Base-by-base conservation (phyloP, 2,888 invertebrate genomes). In the Epinotia ramella region DNA sequence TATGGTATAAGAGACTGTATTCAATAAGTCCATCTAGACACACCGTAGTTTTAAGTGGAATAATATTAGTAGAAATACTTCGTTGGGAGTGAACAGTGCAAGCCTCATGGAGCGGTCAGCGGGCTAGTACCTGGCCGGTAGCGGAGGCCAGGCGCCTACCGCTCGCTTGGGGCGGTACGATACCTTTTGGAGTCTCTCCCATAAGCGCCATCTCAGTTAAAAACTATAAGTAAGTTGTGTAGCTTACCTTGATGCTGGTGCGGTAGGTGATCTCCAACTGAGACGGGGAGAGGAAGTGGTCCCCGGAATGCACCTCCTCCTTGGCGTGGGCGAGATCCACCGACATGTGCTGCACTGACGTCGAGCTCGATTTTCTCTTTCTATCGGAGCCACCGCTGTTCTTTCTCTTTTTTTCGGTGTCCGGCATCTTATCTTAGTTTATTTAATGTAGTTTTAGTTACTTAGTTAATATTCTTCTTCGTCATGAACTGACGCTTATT, bases 181-280 rank as follows among this genome's bases (percentile, higher is more conserved):
- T 40, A 40, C 6, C 33, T 7, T 33, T 33, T 9, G 40, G 7
- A 1, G 40, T 40, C 9, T 1, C 40, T 9, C 40, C 40, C 40
- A 7, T 33, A 33, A 6, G 40, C 40, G 40, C 40, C 40, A 9
- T 40, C 40, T 40, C 40, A 40, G 40, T 40, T 28, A 28, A 40
- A 1, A 2, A 40, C 40, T 9, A 40, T 40, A 1, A 40, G 40
- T 9, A 40, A 40, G 49, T 49, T 13, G 4, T 49, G 5, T 13
- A 16, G 13, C 49, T 49, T 40, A 56, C 87, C 49, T 83, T 82
- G 13, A 94, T 73, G 81, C 92, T 90, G 1, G 95, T 95, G 46
- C 91, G 85, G 80, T 94, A 94, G 4, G 94, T 87, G 9, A 84
- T 84, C 79, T 92, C 92, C 3, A 95, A 85, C 78, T 95, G 94